Conservation (phyloP, 1,140 invertebrate species). For the Panagrolaimus sp. region DNA sequence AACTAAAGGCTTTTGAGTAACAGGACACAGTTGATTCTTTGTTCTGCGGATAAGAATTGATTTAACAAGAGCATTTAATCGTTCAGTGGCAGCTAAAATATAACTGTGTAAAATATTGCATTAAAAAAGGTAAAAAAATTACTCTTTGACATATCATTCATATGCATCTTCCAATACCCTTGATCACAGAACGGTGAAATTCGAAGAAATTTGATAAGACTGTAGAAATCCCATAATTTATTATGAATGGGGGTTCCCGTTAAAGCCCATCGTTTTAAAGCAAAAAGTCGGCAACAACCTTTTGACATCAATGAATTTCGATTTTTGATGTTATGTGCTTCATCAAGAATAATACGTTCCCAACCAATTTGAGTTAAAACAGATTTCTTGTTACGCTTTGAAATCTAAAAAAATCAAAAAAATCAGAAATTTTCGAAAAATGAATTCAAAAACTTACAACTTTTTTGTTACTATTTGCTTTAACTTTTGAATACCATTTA, state of each 20-base stretch:
- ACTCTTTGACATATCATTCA: conserved; percentile 30
- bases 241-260: conserved; percentile 94
- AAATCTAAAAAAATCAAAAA: conserved; percentile 15
- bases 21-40: conserved; percentile 44
- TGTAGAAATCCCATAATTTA: conserved; percentile 79
- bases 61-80: conserved; percentile 51
- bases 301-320: conserved; percentile 71
- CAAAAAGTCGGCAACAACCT: conserved; percentile 68
- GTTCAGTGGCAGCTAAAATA: conserved; percentile 30
- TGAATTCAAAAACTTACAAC: too few species aligned
- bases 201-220: conserved; percentile 69
- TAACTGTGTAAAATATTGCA: too few species aligned
- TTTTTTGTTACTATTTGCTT: conserved; percentile 44
- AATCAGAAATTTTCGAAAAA: too few species aligned
- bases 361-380: conserved; percentile 69
- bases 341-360: conserved; percentile 82
- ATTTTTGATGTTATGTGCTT: conserved; percentile 85
- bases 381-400: conserved; percentile 31
- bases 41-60: conserved; percentile 51
- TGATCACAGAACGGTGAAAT: conserved; percentile 67
- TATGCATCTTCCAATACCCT: conserved; percentile 63
- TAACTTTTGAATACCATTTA: conserved; percentile 48
- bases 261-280: conserved; percentile 68
- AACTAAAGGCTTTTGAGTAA: conserved; percentile 48
- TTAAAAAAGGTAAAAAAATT: neutral